Evolutionary conservation across 2,113 vertebrate genomes (phyloP), one percentile per base, ranked within the genome.

Genomic region (Plestiodon gilberti): DNA sequence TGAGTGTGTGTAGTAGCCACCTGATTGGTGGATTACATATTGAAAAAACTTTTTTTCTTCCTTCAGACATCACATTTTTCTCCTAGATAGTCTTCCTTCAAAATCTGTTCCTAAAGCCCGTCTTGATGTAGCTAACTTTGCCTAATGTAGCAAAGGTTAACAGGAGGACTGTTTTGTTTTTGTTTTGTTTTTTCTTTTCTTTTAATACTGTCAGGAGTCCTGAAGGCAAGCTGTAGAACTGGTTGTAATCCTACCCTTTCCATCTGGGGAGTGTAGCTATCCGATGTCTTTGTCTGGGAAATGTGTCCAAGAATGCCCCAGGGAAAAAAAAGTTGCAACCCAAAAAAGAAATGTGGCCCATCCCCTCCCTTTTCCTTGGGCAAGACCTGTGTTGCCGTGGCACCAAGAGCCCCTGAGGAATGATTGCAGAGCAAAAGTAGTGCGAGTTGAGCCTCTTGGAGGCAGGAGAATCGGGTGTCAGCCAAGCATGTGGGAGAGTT

Each of bases 221-320:
- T 61, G 87, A 43, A 35, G 90, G 10, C 92, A 96, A 95, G 95
- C 84, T 87, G 96, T 95, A 91, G 94, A 97, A 96, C 96, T 94
- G 92, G 96, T 96, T 97, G 96, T 96, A 97, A 97, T 93, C 83
- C 22, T 96, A 97, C 87, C 93, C 94, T 90, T 91, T 91, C 75
- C 95, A 90, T 91, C 93, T 93, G 89, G 92, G 94, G 93, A 95
- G 89, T 40, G 77, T 84, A 87, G 82, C 92, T 89, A 75, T 90
- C 92, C 89, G 85, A 84, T 94, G 92, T 89, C 93, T 91, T 79
- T 64, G 92, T 93, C 89, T 92, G 89, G 94, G 89, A 95, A 92
- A 90, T 55, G 6, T 61, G 81, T 84, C 93, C 82, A 33, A 82
- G 61, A 91, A 86, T 67, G 84, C 76, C 86, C 86, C 86, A 87